Evolutionary conservation across 2,888 invertebrate genomes (phyloP).

Genomic region (Heliconius cydno): DNA sequence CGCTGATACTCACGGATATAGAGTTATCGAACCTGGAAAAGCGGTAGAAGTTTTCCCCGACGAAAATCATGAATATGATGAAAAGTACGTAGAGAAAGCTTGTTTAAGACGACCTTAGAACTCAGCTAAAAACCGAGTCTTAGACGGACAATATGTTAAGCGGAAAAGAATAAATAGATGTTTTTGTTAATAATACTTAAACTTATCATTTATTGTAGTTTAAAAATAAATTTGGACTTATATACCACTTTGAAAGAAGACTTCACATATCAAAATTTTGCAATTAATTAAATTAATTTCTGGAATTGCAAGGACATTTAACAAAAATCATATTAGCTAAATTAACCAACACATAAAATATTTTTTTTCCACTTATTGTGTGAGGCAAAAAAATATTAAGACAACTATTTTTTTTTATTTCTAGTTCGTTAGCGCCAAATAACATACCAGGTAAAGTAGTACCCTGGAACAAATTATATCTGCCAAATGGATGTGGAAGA

Average conservation of each 20-base stretch:
- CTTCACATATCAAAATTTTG: no score
- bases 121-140: no score
- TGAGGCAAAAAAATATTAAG: background rate
- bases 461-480: conserved; percentile 87
- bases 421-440: conserved; percentile 48
- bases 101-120: background rate
- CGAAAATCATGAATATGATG: conserved; percentile 71
- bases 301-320: no score
- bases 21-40: conserved; percentile 87
- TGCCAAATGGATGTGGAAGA: conserved; percentile 88
- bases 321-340: no score
- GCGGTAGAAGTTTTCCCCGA: conserved; percentile 87
- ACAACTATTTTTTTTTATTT: conserved; percentile 27
- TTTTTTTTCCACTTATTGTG: no score
- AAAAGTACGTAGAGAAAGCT: conserved; percentile 63
- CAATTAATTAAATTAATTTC: background rate
- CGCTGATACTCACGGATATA: conserved; percentile 90
- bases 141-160: no score
- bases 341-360: no score
- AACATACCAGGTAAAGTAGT: conserved; percentile 60
- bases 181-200: background rate
- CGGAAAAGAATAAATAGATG: no score
- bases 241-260: no score
- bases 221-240: no score
- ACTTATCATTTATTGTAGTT: background rate